These are phyloP conservation scores for Echinops telfairi DNA, from an alignment of 2,113 vertebrate species.

Conservation along the genomic window DNA sequence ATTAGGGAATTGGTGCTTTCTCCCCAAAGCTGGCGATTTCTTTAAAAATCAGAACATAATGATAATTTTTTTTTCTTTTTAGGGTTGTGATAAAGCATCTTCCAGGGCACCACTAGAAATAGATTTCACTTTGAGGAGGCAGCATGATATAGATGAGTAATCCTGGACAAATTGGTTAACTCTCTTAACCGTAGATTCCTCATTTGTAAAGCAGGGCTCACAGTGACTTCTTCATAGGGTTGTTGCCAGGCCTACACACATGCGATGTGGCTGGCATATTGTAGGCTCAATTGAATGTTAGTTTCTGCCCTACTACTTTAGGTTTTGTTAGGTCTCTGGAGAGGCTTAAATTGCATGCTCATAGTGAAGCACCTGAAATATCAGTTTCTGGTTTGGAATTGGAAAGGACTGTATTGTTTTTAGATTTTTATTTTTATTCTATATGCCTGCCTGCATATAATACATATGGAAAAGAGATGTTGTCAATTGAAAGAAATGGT, in stretches of 20 bases:
- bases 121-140: neutral
- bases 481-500: neutral
- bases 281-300: neutral
- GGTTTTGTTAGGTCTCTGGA: neutral
- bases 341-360: neutral
- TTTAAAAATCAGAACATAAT: neutral
- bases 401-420: neutral
- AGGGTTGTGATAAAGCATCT: neutral
- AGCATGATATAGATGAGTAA: conserved; percentile 36
- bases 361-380: neutral
- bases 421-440: neutral
- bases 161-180: conserved; percentile 22
- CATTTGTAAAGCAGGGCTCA: neutral
- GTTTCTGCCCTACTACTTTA: neutral
- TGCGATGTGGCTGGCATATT: neutral
- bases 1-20: conserved; percentile 33
- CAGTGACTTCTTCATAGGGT: neutral
- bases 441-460: neutral
- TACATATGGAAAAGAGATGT: neutral
- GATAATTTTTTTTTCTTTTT: conserved; percentile 12
- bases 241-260: neutral
- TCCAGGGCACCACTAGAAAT: conserved; percentile 25
- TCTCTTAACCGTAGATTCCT: conserved; percentile 43
- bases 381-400: conserved; percentile 12
- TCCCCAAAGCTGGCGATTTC: conserved; percentile 25